A percentile compares a stretch with the other conserved stretches of the same genome.
These are phyloP conservation scores for Passer montanus DNA, from an alignment of 2,113 vertebrate species.

Conservation along the genomic window DNA sequence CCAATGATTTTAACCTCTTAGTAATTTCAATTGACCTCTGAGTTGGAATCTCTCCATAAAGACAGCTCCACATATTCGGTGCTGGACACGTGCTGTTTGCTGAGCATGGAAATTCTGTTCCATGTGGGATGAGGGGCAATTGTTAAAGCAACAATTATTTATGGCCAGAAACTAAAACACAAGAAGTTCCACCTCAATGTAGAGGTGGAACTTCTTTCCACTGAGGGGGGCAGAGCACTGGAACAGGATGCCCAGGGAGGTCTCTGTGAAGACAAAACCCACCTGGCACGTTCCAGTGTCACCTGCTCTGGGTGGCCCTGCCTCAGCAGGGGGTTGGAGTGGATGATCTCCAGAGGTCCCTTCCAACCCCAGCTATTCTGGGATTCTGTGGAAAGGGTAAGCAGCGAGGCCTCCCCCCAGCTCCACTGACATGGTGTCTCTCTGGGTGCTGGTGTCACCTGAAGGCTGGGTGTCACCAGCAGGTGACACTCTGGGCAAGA, in stretches of 20 bases:
- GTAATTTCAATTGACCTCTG: neutral
- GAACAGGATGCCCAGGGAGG: neutral
- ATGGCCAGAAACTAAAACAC: neutral
- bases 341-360: neutral
- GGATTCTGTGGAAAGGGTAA: neutral
- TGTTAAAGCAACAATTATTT: neutral
- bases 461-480: neutral
- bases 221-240: neutral
- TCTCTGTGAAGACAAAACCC: neutral
- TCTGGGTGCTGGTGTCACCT: neutral
- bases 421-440: neutral
- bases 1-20: neutral
- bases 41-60: neutral
- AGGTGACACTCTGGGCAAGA: neutral
- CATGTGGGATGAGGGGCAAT: neutral
- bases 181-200: neutral
- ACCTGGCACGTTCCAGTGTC: neutral
- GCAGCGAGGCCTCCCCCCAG: neutral
- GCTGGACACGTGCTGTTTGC: neutral
- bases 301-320: neutral
- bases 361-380: neutral
- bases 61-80: neutral
- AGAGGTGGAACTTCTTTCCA: neutral
- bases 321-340: neutral
- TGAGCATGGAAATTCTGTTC: neutral